Evolutionary conservation across 1,140 invertebrate genomes (phyloP).

Genomic region (Reticulitermes speratus): DNA sequence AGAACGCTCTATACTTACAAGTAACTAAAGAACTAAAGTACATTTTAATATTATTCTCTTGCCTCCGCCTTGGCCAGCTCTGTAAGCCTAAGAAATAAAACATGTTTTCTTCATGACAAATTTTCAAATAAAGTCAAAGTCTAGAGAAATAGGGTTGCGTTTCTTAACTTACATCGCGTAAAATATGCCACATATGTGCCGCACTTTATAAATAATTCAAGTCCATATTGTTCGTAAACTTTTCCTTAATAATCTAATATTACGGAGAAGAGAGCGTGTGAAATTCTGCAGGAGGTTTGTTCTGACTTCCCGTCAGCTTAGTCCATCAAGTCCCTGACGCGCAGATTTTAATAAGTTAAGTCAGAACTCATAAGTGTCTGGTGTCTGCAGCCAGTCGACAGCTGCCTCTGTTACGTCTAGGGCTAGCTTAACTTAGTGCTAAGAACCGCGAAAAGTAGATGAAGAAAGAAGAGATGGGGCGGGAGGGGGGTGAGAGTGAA

Average conservation of each 20-base stretch:
- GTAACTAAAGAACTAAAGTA: no score
- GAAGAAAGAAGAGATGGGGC: neutral
- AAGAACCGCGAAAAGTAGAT: slow-evolving; percentile 18
- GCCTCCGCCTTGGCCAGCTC: no score
- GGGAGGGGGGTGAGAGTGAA: neutral
- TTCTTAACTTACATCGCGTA: neutral
- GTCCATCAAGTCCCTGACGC: neutral
- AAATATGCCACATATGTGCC: neutral
- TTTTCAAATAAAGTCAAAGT: neutral
- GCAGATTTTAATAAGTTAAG: slow-evolving; percentile 25
- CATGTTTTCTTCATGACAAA: neutral
- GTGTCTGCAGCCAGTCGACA: neutral
- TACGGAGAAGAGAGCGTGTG: neutral
- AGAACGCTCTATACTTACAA: no score
- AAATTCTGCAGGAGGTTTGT: neutral
- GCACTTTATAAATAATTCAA: slow-evolving; percentile 1
- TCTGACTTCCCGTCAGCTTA: neutral
- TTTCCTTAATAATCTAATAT: slow-evolving; percentile 3
- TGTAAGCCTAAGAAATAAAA: neutral
- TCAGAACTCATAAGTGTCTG: slow-evolving; percentile 27
- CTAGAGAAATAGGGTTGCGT: neutral
- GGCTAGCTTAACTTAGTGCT: neutral
- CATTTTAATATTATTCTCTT: no score
- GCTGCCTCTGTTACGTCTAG: neutral
- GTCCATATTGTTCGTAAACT: slow-evolving; percentile 1